Evolutionary conservation across 2,888 invertebrate genomes (phyloP), one percentile per base, ranked within the genome.

Genomic region (Hypomecis atomaria): DNA sequence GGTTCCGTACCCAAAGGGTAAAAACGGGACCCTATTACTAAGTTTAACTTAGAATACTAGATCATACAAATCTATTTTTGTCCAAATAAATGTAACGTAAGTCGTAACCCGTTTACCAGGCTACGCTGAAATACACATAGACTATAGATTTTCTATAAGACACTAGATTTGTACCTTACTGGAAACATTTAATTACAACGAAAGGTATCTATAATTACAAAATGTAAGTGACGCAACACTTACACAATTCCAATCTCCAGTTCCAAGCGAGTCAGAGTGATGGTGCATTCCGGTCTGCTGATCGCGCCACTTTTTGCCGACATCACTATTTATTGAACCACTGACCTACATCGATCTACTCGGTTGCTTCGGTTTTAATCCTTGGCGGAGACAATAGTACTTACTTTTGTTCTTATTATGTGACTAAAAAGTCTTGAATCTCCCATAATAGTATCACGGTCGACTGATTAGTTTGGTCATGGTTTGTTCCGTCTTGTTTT

Each of bases 261-360:
- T 33, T n/a, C n/a, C n/a, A n/a, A 40, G 53, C 53, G 1, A 54
- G 43, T 54, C 54, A 43, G 34, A 42, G 36, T 45, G 55, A 56
- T 44, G 37, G 45, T 56, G 56, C 56, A 56, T 38, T 47, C 37
- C 38, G 56, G 40, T 43, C 56, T 13, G 48, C 34, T 36, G 57
- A 44, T 37, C 49, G 50, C 59, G 53, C 33, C 57, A 60, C 36
- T 71, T 71, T 71, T 74, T 71, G 71, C 60, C 57, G 48, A 67
- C 56, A 37, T 52, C 59, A 61, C 59, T 58, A 54, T 69, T 68
- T 62, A 57, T 36, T 42, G 47, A 67, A 70, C 71, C 72, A 71
- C 50, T 75, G 75, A 72, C 76, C 75, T 70, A 73, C 66, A 71
- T 68, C 66, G 49, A 23, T 42, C 40, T 13, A 42, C 42, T n/a